Conservation (phyloP, 2,797 vertebrate species). For the Rhyacichthys aspro region DNA sequence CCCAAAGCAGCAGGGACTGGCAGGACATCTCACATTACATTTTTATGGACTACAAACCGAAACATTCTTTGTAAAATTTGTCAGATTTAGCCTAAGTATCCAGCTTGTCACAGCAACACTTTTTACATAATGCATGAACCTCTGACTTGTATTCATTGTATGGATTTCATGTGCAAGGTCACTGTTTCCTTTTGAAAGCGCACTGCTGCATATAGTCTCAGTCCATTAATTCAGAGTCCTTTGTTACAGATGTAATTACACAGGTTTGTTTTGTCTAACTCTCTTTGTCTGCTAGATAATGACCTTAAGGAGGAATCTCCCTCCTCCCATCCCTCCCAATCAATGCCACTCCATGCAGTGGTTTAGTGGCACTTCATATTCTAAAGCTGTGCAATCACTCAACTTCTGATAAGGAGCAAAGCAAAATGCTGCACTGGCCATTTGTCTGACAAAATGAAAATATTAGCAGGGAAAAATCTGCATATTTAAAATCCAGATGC, state of each 20-base stretch:
- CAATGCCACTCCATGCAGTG: constrained; percentile 61
- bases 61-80: too few species aligned
- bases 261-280: constrained; percentile 59
- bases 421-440: constrained; percentile 12
- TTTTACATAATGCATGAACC: constrained; percentile 1
- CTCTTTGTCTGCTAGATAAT: constrained; percentile 63
- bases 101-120: neutral
- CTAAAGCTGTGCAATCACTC: constrained; percentile 57
- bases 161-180: constrained; percentile 40
- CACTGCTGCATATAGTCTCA: constrained; percentile 40
- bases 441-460: constrained; percentile 17
- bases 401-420: constrained; percentile 47
- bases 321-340: constrained; percentile 60
- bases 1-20: too few species aligned
- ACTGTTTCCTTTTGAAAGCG: constrained; percentile 50
- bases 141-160: constrained; percentile 18
- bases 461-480: constrained; percentile 11
- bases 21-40: neutral
- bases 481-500: constrained; percentile 5
- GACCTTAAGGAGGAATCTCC: constrained; percentile 62
- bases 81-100: neutral
- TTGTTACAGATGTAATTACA: constrained; percentile 73
- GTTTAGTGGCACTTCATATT: constrained; percentile 69
- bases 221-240: constrained; percentile 56
- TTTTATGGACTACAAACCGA: too few species aligned